Evolutionary conservation across 1,140 invertebrate species (phyloP).

Genomic region (Pararge aegeria): DNA sequence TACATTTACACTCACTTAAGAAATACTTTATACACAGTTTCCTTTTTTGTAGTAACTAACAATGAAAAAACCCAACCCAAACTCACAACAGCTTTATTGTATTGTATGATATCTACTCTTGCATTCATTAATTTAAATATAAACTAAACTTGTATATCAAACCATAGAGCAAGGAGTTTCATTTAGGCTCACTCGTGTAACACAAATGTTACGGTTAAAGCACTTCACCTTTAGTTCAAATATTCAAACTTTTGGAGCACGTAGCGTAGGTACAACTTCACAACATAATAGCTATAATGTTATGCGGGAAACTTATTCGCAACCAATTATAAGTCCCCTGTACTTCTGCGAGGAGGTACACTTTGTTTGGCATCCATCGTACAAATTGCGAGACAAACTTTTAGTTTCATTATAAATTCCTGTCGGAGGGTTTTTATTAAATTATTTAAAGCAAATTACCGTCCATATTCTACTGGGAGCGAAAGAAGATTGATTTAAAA

Average conservation of each 20-base stretch:
- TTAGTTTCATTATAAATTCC: conserved; percentile 23
- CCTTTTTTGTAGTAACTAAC: too few species aligned
- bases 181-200: background rate
- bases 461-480: conserved; percentile 1
- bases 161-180: background rate
- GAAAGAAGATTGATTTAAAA: conserved; percentile 15
- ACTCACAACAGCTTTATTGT: too few species aligned
- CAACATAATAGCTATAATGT: background rate
- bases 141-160: too few species aligned
- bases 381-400: conserved; percentile 14
- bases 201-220: background rate
- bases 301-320: conserved; percentile 8
- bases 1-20: too few species aligned
- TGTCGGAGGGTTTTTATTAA: conserved; percentile 16
- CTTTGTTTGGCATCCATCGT: conserved; percentile 13
- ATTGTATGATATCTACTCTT: too few species aligned
- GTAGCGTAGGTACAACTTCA: background rate
- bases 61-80: too few species aligned
- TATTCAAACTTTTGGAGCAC: background rate
- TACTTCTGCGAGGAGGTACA: conserved; percentile 5
- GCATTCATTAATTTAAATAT: too few species aligned
- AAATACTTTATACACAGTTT: too few species aligned
- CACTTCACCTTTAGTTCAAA: background rate
- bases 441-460: conserved; percentile 18
- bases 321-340: conserved; percentile 16